Percentiles rank a stretch among this genome's conserved stretches.
Conservation (phyloP, 2,113 vertebrate species). For the Lepus timidus region DNA sequence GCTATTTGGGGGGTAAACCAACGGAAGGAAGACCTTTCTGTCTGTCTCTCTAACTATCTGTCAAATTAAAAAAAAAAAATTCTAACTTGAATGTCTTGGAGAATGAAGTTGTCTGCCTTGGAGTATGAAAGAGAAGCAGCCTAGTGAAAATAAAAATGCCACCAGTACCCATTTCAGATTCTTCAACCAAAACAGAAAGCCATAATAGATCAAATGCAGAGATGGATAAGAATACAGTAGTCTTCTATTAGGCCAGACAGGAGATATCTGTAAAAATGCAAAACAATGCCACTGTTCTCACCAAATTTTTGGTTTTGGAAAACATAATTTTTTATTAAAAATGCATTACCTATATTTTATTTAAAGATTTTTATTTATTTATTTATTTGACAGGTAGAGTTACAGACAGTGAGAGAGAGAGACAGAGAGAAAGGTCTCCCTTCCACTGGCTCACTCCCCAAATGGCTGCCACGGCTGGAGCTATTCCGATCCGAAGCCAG, state of each 20-base stretch:
- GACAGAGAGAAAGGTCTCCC: too few relatives aligned
- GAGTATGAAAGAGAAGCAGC: background rate
- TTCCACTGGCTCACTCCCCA: too few relatives aligned
- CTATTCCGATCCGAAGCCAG: too few relatives aligned
- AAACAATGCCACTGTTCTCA: background rate
- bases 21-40: too few relatives aligned
- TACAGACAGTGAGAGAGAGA: too few relatives aligned
- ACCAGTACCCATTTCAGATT: background rate
- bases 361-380: too few relatives aligned
- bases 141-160: background rate
- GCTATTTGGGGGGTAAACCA: too few relatives aligned
- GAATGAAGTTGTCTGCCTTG: background rate
- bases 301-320: background rate
- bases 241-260: background rate
- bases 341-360: too few relatives aligned
- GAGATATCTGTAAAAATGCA: background rate
- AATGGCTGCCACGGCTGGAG: too few relatives aligned
- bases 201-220: background rate
- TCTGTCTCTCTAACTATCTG: too few relatives aligned
- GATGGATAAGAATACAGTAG: background rate
- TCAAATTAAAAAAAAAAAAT: too few relatives aligned
- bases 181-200: background rate
- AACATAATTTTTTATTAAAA: constrained; percentile 27
- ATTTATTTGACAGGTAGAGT: too few relatives aligned
- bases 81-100: background rate